Evolutionary conservation across 2,888 invertebrate genomes (phyloP), one percentile per base, ranked within the genome.

Genomic region (Lasioglossum zephyrum): DNA sequence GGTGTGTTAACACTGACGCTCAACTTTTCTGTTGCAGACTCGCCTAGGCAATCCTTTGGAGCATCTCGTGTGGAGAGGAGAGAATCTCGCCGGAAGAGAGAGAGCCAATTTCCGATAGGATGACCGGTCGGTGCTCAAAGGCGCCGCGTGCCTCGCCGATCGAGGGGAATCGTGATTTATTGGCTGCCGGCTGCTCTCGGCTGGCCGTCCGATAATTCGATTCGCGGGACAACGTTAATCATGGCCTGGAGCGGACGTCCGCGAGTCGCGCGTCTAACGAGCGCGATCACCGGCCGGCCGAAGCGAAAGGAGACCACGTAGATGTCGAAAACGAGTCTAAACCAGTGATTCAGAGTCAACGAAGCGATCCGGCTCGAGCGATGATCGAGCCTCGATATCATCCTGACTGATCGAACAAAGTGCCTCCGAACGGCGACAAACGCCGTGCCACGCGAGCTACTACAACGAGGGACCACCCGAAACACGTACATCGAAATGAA

Each of bases 401-500:
- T 69, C 22, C 39, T 39, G 69, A 69, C 69, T 39, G 69, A 66
- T 18, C 66, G 57, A 26, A 60, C 44, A n/a, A 36, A 79, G 57
- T 60, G 73, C 41, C 60, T 63, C 49, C 36, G 66, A 47, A 36
- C 39, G 18, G 66, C 11, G 49, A 41, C 36, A 11, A 13, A 26
- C 60, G 60, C 5, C 60, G 60, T 5, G 31, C 18, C 31, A 66
- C 66, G 36, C 66, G 22, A 60, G 57, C 72, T 44, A 73, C 39
- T 16, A 74, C 73, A 53, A 70, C 78, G 70, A 70, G 79, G 85
- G 89, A 84, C 82, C 85, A 79, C 72, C 31, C 22, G 44, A 44
- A 75, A 63, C 63, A 73, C 31, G 63, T 47, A 47, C 85, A 76
- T 73, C 90, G 91, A 89, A 82, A 94, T 94, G 94, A 94, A 94